These are phyloP conservation scores for Mythimna impura DNA, from an alignment of 2,888 invertebrate genomes.

Conservation along the genomic window DNA sequence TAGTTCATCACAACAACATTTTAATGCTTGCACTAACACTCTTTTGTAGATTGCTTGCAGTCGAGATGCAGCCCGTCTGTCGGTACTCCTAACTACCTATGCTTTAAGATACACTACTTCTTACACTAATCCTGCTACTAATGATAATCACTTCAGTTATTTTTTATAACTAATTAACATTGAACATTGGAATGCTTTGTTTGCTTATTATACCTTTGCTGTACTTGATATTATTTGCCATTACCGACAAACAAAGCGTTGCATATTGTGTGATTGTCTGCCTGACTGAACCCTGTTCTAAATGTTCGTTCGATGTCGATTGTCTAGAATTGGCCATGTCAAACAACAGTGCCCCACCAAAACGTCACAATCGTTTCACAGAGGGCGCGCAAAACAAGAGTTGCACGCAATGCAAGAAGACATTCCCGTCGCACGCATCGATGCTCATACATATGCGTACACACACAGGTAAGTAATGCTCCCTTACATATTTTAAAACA, in stretches of 20 bases:
- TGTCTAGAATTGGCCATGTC: constrained; percentile 94
- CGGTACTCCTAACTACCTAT: constrained; percentile 22
- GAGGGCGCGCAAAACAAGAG: constrained; percentile 90
- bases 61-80: constrained; percentile 32
- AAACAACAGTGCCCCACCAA: constrained; percentile 93
- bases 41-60: constrained; percentile 19
- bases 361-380: constrained; percentile 91
- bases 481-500: not conserved
- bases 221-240: constrained; percentile 35
- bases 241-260: constrained; percentile 61
- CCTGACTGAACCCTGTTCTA: constrained; percentile 74
- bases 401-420: constrained; percentile 93
- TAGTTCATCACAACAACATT: constrained; percentile 2
- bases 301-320: constrained; percentile 87
- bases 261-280: constrained; percentile 68
- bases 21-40: constrained; percentile 25
- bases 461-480: constrained; percentile 90
- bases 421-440: constrained; percentile 94
- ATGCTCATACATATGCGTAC: constrained; percentile 95
- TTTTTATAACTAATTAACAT: constrained; percentile 66
- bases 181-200: constrained; percentile 75
- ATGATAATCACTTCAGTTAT: constrained; percentile 89
- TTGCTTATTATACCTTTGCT: constrained; percentile 52
- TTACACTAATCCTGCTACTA: constrained; percentile 73
- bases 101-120: constrained; percentile 37